Conservation (phyloP, 2,888 invertebrate genomes). For the Macropis europaea region DNA sequence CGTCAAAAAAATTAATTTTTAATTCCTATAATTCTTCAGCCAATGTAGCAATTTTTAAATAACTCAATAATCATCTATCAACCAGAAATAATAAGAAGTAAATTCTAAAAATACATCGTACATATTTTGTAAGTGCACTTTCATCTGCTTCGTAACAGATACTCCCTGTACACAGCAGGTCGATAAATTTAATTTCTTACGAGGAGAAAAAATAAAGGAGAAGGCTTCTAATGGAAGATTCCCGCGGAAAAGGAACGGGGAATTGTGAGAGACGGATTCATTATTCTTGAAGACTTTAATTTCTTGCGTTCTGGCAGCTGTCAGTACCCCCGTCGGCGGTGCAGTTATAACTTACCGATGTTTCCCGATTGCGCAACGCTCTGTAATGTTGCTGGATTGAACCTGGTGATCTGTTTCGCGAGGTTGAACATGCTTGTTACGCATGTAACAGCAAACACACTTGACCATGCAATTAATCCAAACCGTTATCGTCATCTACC, state of each 20-base stretch:
- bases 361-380: constrained; percentile 22
- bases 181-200: neutral
- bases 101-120: too few species aligned
- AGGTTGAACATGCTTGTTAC: constrained; percentile 41
- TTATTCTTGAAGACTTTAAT: neutral
- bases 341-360: neutral
- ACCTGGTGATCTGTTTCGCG: constrained; percentile 31
- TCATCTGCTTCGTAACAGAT: too few species aligned
- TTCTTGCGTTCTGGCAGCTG: neutral
- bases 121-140: too few species aligned
- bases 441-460: constrained; percentile 34
- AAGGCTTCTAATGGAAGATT: neutral
- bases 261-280: neutral
- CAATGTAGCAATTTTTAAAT: too few species aligned
- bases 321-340: neutral
- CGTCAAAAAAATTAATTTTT: too few species aligned
- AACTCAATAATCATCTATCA: too few species aligned
- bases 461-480: constrained; percentile 45
- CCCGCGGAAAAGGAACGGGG: neutral
- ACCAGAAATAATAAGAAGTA: too few species aligned
- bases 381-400: constrained; percentile 10
- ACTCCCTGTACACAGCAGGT: too few species aligned
- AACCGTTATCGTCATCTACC: constrained; percentile 38
- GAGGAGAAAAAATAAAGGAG: neutral
- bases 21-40: too few species aligned